Percentiles rank a stretch among this genome's conserved stretches.
Evolutionary conservation across 2,113 vertebrate species (phyloP).

Genomic region (Pachypanchax playfairii): DNA sequence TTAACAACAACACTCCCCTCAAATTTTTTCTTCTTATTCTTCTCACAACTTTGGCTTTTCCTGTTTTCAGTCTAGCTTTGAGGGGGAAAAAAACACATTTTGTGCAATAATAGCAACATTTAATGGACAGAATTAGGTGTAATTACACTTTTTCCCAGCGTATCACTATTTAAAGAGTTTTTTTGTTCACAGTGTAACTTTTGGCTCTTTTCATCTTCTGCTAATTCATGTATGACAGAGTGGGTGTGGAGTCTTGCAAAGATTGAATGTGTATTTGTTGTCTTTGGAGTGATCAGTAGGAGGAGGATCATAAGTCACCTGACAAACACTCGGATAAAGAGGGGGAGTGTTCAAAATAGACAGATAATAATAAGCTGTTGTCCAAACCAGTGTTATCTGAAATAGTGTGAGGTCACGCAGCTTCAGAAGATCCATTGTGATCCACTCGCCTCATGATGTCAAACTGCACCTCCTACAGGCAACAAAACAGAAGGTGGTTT

Average conservation of each 20-base stretch:
- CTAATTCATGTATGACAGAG: conserved; percentile 10
- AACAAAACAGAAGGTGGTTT: neutral
- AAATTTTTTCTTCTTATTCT: conserved; percentile 11
- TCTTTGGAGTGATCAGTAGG: conserved; percentile 38
- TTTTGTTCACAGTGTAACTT: conserved; percentile 10
- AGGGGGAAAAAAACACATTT: conserved; percentile 16
- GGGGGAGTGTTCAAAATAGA: conserved; percentile 13
- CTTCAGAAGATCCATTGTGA: conserved; percentile 14
- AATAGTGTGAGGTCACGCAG: neutral
- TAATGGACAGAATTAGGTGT: conserved; percentile 23
- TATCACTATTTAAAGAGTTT: neutral
- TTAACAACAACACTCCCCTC: neutral
- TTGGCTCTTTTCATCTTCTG: conserved; percentile 34
- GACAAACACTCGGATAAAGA: conserved; percentile 22
- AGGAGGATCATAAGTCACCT: conserved; percentile 32
- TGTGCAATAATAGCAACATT: conserved; percentile 18
- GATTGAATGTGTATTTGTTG: conserved; percentile 49
- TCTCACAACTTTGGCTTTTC: conserved; percentile 33
- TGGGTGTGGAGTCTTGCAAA: conserved; percentile 26
- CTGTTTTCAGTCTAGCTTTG: conserved; percentile 34
- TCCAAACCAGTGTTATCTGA: conserved; percentile 29
- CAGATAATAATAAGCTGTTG: conserved; percentile 13
- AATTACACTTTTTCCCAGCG: conserved; percentile 30
- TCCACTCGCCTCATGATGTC: conserved; percentile 4
- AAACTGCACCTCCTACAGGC: conserved; percentile 44